Percentiles rank a stretch among this genome's conserved stretches.
Conservation (phyloP, 2,797 vertebrate genomes). For the Pangasius sanitwongsei region DNA sequence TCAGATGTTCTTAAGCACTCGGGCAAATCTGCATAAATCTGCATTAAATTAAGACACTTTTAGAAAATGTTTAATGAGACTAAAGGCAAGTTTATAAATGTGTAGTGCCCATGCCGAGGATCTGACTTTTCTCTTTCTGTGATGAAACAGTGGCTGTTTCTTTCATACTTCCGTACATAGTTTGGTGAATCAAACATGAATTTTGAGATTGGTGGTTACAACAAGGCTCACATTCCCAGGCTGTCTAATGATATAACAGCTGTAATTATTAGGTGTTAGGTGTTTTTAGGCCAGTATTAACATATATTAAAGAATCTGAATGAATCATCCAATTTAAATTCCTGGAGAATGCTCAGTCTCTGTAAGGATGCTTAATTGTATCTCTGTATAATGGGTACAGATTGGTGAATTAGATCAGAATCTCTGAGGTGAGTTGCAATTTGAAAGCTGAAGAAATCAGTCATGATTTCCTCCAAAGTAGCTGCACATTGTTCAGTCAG, state of each 20-base stretch:
- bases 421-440: neutral
- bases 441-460: neutral
- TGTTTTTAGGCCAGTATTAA: neutral
- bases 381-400: neutral
- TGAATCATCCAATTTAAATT: neutral
- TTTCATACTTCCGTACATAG: neutral
- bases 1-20: slow-evolving; percentile 3
- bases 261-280: neutral
- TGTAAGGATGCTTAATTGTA: neutral
- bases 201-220: neutral
- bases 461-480: neutral
- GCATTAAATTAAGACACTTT: slow-evolving; percentile 3
- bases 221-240: neutral
- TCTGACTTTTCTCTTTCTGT: neutral
- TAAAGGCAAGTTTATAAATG: slow-evolving; percentile 1
- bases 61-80: slow-evolving; percentile 4
- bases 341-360: neutral
- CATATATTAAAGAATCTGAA: neutral
- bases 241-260: neutral
- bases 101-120: neutral
- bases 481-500: too few relatives aligned
- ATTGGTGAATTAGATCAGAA: neutral
- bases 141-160: neutral
- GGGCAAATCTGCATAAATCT: slow-evolving; percentile 13
- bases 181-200: neutral